Evolutionary conservation across 2,797 vertebrate species (phyloP).

Genomic region (Cynopterus sphinx): DNA sequence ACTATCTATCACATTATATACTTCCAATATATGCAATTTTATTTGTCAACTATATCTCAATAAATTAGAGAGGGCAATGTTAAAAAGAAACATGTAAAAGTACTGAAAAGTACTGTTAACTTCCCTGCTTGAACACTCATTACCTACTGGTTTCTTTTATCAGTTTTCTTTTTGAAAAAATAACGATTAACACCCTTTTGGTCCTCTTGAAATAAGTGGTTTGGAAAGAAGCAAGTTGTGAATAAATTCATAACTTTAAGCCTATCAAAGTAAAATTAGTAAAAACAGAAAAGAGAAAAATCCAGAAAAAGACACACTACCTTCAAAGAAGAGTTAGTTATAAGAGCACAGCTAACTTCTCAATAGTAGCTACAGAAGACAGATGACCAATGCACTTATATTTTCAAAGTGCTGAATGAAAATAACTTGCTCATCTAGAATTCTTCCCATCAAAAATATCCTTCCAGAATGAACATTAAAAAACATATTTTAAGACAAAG

Average conservation of each 20-base stretch:
- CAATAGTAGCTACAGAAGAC: not conserved
- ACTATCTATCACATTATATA: not conserved
- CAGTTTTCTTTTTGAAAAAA: not conserved
- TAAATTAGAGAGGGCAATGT: not conserved
- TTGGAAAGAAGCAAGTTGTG: conserved; percentile 13
- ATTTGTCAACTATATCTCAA: not conserved
- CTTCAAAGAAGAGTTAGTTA: not conserved
- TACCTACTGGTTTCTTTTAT: not conserved
- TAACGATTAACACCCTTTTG: not conserved
- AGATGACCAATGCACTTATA: not conserved
- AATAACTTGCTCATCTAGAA: conserved; percentile 33
- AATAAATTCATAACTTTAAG: conserved; percentile 30
- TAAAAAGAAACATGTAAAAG: not conserved
- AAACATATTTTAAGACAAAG: not conserved
- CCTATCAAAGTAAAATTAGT: not conserved
- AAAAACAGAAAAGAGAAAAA: conserved; percentile 34
- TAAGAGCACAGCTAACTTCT: conserved; percentile 23
- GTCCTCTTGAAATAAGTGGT: not conserved
- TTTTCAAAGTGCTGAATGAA: conserved; percentile 16
- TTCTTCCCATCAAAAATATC: conserved; percentile 56
- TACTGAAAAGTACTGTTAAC: not conserved
- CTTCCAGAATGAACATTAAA: conserved; percentile 24
- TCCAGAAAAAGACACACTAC: not conserved
- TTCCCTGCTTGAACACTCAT: not conserved
- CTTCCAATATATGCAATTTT: not conserved